Evolutionary conservation across 2,113 vertebrate species (phyloP).

Genomic region (Brevimyrus niger): DNA sequence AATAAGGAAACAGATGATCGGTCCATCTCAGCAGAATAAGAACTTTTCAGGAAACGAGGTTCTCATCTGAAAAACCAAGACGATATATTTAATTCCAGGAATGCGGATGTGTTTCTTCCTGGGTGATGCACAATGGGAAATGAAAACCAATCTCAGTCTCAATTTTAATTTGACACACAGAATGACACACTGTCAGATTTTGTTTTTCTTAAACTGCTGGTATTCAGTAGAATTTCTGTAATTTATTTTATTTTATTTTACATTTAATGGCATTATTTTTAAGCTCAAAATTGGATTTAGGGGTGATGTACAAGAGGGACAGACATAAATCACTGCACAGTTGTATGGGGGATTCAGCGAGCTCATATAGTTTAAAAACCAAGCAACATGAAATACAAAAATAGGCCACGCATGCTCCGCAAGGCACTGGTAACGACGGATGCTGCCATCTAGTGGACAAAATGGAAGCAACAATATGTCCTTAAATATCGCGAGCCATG

Average conservation of each 20-base stretch:
- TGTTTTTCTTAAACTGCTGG: background rate
- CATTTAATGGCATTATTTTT: background rate
- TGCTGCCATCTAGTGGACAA: background rate
- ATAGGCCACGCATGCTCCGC: background rate
- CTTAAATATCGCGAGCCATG: background rate
- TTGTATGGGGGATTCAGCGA: background rate
- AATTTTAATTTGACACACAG: background rate
- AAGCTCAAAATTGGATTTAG: conserved; percentile 4
- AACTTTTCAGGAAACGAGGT: background rate
- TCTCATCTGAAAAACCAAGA: background rate
- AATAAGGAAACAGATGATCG: background rate
- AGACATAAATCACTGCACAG: background rate
- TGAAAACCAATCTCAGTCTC: background rate
- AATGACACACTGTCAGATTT: background rate
- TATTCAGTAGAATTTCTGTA: background rate
- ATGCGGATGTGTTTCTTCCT: background rate
- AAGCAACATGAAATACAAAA: background rate
- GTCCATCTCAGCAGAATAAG: background rate
- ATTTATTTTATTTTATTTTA: background rate
- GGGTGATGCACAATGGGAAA: background rate
- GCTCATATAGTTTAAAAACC: background rate
- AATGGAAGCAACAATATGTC: background rate
- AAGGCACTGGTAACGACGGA: background rate
- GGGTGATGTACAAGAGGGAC: background rate
- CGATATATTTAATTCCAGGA: background rate